phyloP scores from a whole-genome alignment of 2,113 vertebrate species.

The Centropus unirufus region DNA sequence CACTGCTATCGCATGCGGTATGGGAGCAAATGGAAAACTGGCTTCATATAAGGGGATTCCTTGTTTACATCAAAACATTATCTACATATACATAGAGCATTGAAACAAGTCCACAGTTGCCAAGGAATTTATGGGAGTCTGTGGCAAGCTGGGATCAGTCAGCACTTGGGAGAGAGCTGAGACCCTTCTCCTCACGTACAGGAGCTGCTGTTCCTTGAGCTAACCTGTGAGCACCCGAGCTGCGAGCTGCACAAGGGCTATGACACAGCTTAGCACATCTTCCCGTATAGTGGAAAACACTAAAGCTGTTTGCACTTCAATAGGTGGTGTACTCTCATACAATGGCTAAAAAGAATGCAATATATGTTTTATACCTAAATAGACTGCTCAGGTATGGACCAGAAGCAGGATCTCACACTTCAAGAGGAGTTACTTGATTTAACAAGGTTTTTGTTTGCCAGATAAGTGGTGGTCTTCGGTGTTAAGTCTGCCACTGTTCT shows the following conservation, averaged over 20 bases:
- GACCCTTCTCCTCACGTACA: background rate
- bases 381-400: background rate
- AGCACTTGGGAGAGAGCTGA: background rate
- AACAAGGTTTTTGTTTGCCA: background rate
- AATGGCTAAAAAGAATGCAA: rapidly evolving
- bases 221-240: background rate
- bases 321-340: rapidly evolving
- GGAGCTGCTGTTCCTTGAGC: background rate
- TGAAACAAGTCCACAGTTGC: background rate
- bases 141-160: background rate
- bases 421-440: background rate
- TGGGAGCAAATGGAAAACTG: background rate
- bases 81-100: rapidly evolving
- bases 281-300: background rate
- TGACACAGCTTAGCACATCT: background rate
- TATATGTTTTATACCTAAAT: rapidly evolving
- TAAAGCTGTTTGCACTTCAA: background rate
- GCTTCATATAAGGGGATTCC: background rate
- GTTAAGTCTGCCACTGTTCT: background rate
- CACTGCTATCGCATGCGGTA: rapidly evolving
- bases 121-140: background rate
- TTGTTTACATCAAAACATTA: background rate
- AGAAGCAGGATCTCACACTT: background rate
- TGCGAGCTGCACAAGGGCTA: background rate
- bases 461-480: background rate